A percentile compares a stretch with the other conserved stretches of the same genome.
These are phyloP conservation scores for Dusona sp. DNA, from an alignment of 2,888 invertebrate genomes.

Conservation along the genomic window DNA sequence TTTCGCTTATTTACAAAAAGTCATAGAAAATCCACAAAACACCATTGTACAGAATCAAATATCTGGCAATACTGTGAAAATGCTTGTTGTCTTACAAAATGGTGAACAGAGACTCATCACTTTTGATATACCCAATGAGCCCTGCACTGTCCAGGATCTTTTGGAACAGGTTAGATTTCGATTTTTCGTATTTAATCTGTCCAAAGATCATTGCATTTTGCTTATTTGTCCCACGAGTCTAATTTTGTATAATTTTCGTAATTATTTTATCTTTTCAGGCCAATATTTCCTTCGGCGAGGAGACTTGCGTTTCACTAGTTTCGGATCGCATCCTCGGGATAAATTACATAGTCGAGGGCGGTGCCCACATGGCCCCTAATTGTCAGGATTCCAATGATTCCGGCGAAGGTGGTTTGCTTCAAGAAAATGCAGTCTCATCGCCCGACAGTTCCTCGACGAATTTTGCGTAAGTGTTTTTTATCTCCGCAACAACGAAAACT, in stretches of 20 bases:
- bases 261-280: constrained; percentile 84
- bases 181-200: constrained; percentile 39
- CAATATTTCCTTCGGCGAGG: constrained; percentile 89
- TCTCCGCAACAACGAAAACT: background rate
- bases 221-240: background rate
- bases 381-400: constrained; percentile 69
- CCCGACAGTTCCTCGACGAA: constrained; percentile 67
- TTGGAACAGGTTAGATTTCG: constrained; percentile 88
- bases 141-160: constrained; percentile 93
- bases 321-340: constrained; percentile 91
- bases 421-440: constrained; percentile 42
- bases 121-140: constrained; percentile 92
- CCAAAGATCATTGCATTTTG: constrained; percentile 2
- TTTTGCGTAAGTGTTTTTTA: constrained; percentile 67
- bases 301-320: constrained; percentile 91
- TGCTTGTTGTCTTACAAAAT: constrained; percentile 91
- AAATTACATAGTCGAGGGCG: constrained; percentile 92
- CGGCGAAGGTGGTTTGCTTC: constrained; percentile 51
- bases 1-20: constrained; percentile 79
- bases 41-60: constrained; percentile 82
- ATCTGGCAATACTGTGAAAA: constrained; percentile 88
- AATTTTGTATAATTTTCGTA: background rate
- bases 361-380: constrained; percentile 77
- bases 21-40: constrained; percentile 79
- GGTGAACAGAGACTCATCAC: constrained; percentile 93